These are phyloP conservation scores for Melieria picta DNA, from an alignment of 2,888 invertebrate genomes.

Conservation along the genomic window DNA sequence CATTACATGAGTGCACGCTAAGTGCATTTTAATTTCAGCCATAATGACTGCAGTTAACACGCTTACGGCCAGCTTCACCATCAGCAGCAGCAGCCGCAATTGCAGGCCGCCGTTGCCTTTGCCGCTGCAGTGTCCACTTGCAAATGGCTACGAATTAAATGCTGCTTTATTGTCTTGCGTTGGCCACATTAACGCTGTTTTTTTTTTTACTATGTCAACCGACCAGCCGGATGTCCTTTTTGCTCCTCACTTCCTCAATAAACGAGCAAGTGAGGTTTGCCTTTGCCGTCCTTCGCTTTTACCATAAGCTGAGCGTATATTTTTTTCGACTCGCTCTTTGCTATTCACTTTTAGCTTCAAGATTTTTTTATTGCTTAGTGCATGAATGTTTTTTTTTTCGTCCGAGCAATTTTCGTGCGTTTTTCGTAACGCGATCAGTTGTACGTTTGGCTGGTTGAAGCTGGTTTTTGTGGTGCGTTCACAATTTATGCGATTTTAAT, in stretches of 20 bases:
- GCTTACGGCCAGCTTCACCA: not conserved
- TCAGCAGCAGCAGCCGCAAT: not conserved
- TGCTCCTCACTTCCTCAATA: no score
- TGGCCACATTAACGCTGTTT: not conserved
- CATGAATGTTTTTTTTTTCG: no score
- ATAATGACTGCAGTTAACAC: not conserved
- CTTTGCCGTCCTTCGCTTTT: not conserved
- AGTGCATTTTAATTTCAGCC: constrained; percentile 9
- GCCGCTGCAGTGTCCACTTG: not conserved
- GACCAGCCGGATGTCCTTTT: no score
- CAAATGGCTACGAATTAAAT: constrained; percentile 13
- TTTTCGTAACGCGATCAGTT: no score
- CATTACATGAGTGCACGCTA: not conserved
- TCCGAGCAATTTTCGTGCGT: no score
- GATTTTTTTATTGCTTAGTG: not conserved
- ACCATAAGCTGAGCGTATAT: not conserved
- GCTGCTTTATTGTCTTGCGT: not conserved
- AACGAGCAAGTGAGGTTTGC: no score
- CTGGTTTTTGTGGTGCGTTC: no score
- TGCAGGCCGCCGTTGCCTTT: not conserved
- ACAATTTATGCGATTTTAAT: not conserved
- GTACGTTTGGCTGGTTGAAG: no score
- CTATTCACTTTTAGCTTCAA: not conserved
- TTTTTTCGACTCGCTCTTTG: not conserved
- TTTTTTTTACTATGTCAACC: not conserved